Percentiles rank a stretch among this genome's conserved stretches.
phyloP scores from a whole-genome alignment of 2,797 vertebrate species.

The Xiphophorus birchmanni region DNA sequence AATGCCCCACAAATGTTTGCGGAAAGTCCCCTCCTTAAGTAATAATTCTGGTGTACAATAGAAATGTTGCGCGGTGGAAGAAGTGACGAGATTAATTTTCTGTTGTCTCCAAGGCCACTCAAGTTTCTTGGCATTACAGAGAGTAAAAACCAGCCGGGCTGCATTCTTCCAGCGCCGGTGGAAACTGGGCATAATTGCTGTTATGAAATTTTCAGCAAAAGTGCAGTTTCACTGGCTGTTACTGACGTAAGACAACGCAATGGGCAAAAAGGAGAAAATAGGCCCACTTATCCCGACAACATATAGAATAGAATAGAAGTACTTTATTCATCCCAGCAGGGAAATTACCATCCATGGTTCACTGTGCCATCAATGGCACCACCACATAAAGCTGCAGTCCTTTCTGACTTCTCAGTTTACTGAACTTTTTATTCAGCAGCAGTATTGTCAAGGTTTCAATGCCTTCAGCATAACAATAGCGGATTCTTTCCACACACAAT shows the following conservation, averaged over 20 bases:
- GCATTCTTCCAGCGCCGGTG: slow-evolving; percentile 36
- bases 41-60: slow-evolving; percentile 23
- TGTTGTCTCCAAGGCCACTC: slow-evolving; percentile 29
- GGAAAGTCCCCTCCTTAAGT: slow-evolving; percentile 34
- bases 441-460: neutral
- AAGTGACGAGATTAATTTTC: slow-evolving; percentile 38
- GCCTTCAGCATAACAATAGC: neutral
- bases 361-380: neutral
- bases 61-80: slow-evolving; percentile 2
- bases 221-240: neutral
- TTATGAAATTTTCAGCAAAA: slow-evolving; percentile 56
- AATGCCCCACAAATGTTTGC: neutral
- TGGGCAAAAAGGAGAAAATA: neutral
- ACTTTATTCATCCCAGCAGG: too few species aligned
- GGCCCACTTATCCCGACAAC: neutral
- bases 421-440: neutral
- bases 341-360: neutral
- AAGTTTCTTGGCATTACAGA: slow-evolving; percentile 22
- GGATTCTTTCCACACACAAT: neutral
- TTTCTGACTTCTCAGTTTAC: neutral
- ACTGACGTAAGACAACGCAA: neutral
- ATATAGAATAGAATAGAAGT: too few species aligned
- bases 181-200: slow-evolving; percentile 37
- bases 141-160: slow-evolving; percentile 35
- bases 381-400: neutral